A percentile compares a stretch with the other conserved stretches of the same genome.
Evolutionary conservation across 2,113 vertebrate species (phyloP).

Genomic region (Cettia cetti): DNA sequence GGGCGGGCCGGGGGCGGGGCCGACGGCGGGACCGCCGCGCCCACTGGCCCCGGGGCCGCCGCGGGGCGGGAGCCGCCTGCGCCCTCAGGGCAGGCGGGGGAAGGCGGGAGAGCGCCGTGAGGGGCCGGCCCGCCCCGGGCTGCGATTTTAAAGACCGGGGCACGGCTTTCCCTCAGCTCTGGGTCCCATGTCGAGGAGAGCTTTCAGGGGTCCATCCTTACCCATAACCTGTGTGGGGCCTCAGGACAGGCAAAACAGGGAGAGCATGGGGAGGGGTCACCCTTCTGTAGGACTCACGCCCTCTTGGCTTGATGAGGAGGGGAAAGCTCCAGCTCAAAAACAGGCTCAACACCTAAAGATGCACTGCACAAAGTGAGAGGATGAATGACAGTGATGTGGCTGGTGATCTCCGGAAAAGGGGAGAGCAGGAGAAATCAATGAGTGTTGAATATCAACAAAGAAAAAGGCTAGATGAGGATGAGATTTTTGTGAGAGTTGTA

Average conservation of each 20-base stretch:
- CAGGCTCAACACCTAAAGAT: neutral
- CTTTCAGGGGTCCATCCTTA: fast-evolving
- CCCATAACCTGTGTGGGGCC: neutral
- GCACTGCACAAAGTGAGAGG: neutral
- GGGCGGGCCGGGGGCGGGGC: neutral
- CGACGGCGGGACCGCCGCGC: neutral
- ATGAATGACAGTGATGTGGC: neutral
- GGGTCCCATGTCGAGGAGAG: neutral
- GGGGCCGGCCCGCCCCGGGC: fast-evolving
- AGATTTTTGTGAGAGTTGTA: neutral
- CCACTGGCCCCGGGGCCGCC: neutral
- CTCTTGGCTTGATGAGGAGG: neutral
- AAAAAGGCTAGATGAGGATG: neutral
- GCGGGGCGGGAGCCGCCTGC: neutral
- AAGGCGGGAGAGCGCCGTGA: neutral
- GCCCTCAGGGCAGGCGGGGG: neutral
- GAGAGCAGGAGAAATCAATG: neutral
- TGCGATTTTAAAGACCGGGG: fast-evolving
- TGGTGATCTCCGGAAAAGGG: neutral
- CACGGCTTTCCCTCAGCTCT: neutral
- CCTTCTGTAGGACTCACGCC: neutral
- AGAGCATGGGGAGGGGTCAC: neutral
- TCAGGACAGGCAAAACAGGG: neutral
- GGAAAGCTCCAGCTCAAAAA: neutral
- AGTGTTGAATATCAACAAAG: neutral